Evolutionary conservation across 2,113 vertebrate genomes (phyloP), one percentile per base, ranked within the genome.

Genomic region (Mastomys natalensis): DNA sequence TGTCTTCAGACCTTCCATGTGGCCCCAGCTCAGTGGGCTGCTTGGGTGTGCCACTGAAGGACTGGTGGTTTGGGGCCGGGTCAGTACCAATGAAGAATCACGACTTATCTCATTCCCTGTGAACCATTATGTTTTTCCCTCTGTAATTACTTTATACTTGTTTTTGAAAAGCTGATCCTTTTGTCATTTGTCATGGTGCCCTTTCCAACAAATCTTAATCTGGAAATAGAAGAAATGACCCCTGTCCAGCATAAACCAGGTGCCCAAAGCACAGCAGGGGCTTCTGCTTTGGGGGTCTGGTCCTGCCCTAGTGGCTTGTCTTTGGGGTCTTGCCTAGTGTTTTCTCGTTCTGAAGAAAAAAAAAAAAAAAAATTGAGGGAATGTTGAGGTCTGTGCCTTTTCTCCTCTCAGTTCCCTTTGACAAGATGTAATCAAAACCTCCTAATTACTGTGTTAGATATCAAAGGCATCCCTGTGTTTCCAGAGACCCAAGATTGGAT

Each of bases 261-360:
- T 77, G 91, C 88, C 77, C 76, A 31, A 90, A 81, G 80, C 80
- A 95, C 40, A 81, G 16, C 88, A 94, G 89, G 78, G 87, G 53
- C 73, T 72, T 55, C 82, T 78, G 62, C 74, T 77, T 92, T 74
- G 86, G 64, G 86, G 64, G 37, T 72, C 73, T 92, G n/a, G 94
- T 86, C 66, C 77, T 78, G 53, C 80, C 84, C 77, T 85, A 89
- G 78, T 91, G 43, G 85, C 70, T 85, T 89, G 85, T 66, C 58
- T n/a, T n/a, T n/a, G n/a, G n/a, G n/a, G n/a, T n/a, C n/a, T n/a
- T n/a, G n/a, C n/a, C n/a, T n/a, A n/a, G n/a, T n/a, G n/a, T n/a
- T n/a, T n/a, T n/a, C n/a, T n/a, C n/a, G n/a, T 97, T 97, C 97
- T 98, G 96, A 98, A 92, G 97, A 3, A 48, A 48, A 48, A 48